Base-by-base conservation (phyloP, 2,113 vertebrate genomes). In the Pan paniscus region DNA sequence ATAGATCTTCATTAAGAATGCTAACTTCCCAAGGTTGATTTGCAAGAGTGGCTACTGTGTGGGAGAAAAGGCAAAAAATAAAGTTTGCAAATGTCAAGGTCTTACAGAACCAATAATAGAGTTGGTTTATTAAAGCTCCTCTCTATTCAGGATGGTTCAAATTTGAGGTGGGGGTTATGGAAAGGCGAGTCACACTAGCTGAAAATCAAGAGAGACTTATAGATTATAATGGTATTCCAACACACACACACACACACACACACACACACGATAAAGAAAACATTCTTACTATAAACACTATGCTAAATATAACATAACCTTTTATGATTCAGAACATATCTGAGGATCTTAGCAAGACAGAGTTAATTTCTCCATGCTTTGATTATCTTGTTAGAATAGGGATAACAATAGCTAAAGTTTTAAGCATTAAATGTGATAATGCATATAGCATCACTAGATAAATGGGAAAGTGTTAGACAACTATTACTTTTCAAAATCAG, bases 1-100 rank as follows among this genome's bases (percentile, higher is more conserved):
- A 97, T 96, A 97, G 97, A 96, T 98, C 98, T 98, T 98, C 98
- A 98, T 98, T 98, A 98, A 97, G 96, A 97, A 98, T 94, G 97
- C 94, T 98, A 98, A 98, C 98, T 97, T 96, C 88, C 97, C 98
- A 98, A 97, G 98, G 96, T 96, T 97, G 98, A 97, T 97, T 94
- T 97, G 97, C 97, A 97, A 97, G 92, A 97, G 80, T 96, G 94
- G 97, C 97, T 98, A 94, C 90, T 85, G 52, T 72, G 75, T 81
- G 94, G 90, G 95, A 96, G 79, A 92, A 97, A 97, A 97, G 94
- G 92, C 55, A 90, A 96, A 97, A 97, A 97, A 96, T 86, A 97
- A 98, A 97, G 96, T 98, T 97, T 97, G 96, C 81, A 97, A 98
- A 97, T 97, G 97, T 97, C 97, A 98, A 97, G 97, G 97, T 97